phyloP scores from a whole-genome alignment of 2,797 vertebrate species.

The Melanotaenia nigrans region DNA sequence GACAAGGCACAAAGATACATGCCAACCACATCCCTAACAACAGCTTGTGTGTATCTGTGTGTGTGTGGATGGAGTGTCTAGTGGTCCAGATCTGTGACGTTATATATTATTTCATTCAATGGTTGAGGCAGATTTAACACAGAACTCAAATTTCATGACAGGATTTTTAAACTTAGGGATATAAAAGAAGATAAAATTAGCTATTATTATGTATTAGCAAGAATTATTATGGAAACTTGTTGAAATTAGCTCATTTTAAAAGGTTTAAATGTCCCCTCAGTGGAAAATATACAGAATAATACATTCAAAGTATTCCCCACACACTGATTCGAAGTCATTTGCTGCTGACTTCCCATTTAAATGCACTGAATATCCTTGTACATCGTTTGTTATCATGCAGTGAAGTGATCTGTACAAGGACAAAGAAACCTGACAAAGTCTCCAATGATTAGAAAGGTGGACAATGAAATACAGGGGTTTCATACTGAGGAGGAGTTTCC shows the following conservation, averaged over 20 bases:
- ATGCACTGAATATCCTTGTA: too few species aligned
- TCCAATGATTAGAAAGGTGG: neutral
- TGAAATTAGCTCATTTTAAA: too few species aligned
- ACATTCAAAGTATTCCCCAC: too few species aligned
- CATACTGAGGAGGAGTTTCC: too few species aligned
- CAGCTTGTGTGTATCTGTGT: slow-evolving; percentile 29
- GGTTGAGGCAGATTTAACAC: neutral
- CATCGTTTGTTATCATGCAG: too few species aligned
- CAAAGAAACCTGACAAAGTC: neutral
- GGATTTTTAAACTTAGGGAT: slow-evolving; percentile 5
- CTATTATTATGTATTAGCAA: too few species aligned
- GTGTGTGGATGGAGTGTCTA: neutral
- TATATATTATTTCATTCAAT: slow-evolving; percentile 19
- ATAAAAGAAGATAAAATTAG: neutral
- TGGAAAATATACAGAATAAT: too few species aligned
- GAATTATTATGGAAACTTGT: too few species aligned
- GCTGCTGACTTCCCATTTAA: too few species aligned
- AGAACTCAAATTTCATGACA: neutral
- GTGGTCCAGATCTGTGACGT: slow-evolving; percentile 29
- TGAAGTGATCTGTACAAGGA: too few species aligned
- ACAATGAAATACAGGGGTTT: neutral
- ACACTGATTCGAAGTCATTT: too few species aligned
- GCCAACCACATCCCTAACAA: slow-evolving; percentile 35
- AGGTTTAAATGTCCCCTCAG: too few species aligned
- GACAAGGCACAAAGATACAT: slow-evolving; percentile 63